These are phyloP conservation scores for Corynorhinus townsendii DNA, from an alignment of 2,113 vertebrate genomes.

Conservation along the genomic window DNA sequence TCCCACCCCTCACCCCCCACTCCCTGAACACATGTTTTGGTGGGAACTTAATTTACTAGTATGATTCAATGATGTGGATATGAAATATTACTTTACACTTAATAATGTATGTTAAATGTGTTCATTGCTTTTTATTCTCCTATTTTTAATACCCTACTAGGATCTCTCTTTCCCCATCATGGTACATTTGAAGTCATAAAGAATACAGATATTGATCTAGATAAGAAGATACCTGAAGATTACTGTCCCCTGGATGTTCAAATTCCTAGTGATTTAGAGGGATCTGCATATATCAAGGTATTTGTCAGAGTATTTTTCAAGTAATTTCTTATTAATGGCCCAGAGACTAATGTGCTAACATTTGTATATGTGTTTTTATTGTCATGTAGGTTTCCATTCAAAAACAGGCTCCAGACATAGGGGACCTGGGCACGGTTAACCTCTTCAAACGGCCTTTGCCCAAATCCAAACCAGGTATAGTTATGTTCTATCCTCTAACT, in stretches of 20 bases:
- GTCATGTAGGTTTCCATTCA: constrained; percentile 93
- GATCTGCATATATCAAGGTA: constrained; percentile 97
- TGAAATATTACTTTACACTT: background rate
- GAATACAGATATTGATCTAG: constrained; percentile 97
- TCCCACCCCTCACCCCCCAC: no score
- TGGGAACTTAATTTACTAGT: background rate
- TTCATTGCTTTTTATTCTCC: background rate
- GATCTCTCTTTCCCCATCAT: constrained; percentile 96
- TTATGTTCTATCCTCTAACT: background rate
- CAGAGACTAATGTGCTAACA: background rate
- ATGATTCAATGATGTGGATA: background rate
- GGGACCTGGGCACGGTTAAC: constrained; percentile 94
- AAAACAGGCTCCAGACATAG: constrained; percentile 96
- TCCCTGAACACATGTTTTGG: background rate
- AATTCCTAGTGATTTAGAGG: constrained; percentile 97
- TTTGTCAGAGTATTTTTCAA: background rate
- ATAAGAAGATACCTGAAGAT: constrained; percentile 98
- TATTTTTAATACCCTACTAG: constrained; percentile 74
- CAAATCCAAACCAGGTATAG: constrained; percentile 90
- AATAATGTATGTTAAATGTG: background rate
- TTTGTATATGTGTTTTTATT: constrained; percentile 8
- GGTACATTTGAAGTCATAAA: constrained; percentile 99
- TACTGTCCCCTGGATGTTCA: constrained; percentile 97
- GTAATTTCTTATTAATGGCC: background rate
- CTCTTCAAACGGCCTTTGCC: constrained; percentile 89